phyloP scores from a whole-genome alignment of 2,797 vertebrate species.

The Rhodeus uyekii region DNA sequence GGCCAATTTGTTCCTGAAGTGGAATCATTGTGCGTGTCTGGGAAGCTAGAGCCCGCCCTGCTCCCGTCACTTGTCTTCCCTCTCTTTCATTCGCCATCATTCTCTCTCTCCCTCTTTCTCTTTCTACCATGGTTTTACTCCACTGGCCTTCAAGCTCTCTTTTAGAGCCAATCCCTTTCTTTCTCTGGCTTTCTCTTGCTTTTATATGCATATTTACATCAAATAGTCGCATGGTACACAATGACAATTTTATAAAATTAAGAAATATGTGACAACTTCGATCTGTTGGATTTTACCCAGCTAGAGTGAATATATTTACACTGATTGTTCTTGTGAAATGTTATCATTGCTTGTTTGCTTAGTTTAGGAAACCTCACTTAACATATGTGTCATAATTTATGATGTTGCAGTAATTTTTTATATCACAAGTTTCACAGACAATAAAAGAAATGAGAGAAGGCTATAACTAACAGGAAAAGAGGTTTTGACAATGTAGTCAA shows the following conservation, averaged over 20 bases:
- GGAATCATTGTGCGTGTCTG: constrained; percentile 39
- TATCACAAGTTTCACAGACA: background rate
- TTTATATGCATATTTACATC: no score
- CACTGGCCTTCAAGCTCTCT: constrained; percentile 12
- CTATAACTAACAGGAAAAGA: background rate
- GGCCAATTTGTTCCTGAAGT: constrained; percentile 44
- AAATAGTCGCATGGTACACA: background rate
- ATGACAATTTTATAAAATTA: background rate
- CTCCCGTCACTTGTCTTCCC: constrained; percentile 16
- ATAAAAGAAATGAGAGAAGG: background rate
- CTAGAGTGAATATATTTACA: background rate
- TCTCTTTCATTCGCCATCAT: constrained; percentile 29
- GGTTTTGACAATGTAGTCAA: background rate
- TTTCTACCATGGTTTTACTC: constrained; percentile 25
- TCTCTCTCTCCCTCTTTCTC: constrained; percentile 7
- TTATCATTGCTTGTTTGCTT: background rate
- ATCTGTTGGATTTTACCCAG: background rate
- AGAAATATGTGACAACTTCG: background rate
- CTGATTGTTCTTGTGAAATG: background rate
- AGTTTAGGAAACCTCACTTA: background rate
- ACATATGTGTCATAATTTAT: no score
- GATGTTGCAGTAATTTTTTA: background rate
- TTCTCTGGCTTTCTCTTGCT: background rate
- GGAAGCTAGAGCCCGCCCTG: constrained; percentile 13
- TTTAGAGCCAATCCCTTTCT: background rate